Conservation (phyloP, 1,140 invertebrate species). For the Papilio polyxenes region DNA sequence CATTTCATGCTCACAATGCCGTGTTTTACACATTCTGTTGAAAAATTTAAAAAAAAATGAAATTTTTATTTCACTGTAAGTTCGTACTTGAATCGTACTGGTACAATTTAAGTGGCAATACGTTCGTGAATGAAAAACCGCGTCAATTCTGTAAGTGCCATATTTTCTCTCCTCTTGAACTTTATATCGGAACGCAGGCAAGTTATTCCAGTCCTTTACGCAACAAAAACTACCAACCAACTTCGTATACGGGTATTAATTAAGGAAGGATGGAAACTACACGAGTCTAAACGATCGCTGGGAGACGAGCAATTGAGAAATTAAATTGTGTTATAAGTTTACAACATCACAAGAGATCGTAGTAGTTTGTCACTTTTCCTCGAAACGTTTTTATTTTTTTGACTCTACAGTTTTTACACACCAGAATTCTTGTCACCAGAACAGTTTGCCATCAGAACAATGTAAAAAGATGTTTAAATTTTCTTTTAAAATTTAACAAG, state of each 20-base stretch:
- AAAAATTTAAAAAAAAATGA: neutral
- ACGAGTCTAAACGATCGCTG: neutral
- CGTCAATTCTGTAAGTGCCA: constrained; percentile 15
- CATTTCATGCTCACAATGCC: neutral
- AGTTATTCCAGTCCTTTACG: constrained; percentile 25
- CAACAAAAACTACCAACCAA: constrained; percentile 13
- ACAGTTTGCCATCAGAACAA: too few relatives aligned
- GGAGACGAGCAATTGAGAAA: neutral
- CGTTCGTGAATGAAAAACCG: neutral
- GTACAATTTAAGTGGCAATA: constrained; percentile 6
- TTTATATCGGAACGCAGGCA: constrained; percentile 20
- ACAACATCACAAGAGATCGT: neutral
- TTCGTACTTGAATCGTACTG: neutral
- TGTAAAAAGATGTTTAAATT: too few relatives aligned
- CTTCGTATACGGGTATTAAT: neutral
- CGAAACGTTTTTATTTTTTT: neutral
- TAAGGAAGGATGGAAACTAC: neutral
- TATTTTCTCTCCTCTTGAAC: constrained; percentile 22
- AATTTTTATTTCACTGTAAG: neutral
- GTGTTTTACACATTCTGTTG: neutral
- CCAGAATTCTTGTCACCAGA: too few relatives aligned
- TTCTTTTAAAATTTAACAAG: too few relatives aligned
- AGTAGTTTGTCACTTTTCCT: neutral
- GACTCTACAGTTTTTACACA: neutral
- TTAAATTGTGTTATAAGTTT: neutral